phyloP scores from a whole-genome alignment of 2,113 vertebrate species.

The Riparia riparia region DNA sequence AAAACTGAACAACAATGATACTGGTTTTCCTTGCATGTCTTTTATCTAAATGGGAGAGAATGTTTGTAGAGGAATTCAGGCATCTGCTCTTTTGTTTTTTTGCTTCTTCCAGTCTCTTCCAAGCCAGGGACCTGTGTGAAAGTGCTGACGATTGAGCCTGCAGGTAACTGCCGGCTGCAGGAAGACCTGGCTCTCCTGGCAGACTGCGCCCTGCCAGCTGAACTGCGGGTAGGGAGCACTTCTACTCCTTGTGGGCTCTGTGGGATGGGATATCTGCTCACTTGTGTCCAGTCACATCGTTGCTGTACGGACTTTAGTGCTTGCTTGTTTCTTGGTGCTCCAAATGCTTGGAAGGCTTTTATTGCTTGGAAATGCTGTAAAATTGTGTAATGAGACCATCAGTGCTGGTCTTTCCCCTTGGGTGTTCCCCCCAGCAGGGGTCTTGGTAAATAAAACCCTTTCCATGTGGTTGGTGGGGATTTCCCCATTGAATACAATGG shows the following conservation, averaged over 20 bases:
- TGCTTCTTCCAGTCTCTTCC: constrained; percentile 84
- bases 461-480: not conserved
- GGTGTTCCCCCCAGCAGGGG: not conserved
- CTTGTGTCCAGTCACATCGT: not conserved
- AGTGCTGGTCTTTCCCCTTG: not conserved
- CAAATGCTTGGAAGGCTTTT: not conserved
- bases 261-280: not conserved
- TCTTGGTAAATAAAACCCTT: not conserved
- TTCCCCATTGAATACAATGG: not conserved
- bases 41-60: not conserved
- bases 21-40: not conserved
- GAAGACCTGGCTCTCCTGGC: constrained; percentile 92
- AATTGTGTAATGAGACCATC: not conserved
- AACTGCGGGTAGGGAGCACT: constrained; percentile 83
- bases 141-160: constrained; percentile 89
- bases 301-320: not conserved
- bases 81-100: constrained; percentile 18
- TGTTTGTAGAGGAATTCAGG: constrained; percentile 22
- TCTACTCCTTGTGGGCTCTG: not conserved
- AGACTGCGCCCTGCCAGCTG: constrained; percentile 87
- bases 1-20: not conserved
- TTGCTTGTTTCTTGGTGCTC: not conserved
- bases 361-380: not conserved
- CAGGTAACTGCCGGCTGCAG: constrained; percentile 84
- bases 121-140: constrained; percentile 96